Evolutionary conservation across 2,888 invertebrate genomes (phyloP).

Genomic region (Odontocolon sp.): DNA sequence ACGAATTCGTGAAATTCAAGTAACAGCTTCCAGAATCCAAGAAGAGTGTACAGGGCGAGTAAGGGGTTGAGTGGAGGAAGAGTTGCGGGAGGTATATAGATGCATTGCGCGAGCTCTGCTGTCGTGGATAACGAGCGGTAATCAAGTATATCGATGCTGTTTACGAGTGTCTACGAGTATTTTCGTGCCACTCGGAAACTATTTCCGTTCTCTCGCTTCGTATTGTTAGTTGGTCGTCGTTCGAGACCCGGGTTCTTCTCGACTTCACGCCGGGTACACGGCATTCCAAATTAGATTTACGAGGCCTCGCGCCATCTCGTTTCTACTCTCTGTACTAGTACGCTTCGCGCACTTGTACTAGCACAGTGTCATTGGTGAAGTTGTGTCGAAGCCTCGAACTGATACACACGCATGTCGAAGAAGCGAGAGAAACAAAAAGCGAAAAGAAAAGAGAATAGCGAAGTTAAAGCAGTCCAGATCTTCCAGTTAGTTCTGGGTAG

Average conservation of each 20-base stretch:
- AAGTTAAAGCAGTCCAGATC: background rate
- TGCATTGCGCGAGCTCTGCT: constrained; percentile 31
- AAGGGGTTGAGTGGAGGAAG: constrained; percentile 12
- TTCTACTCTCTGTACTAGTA: constrained; percentile 31
- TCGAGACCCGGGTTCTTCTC: constrained; percentile 38
- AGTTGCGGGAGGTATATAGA: too few relatives aligned
- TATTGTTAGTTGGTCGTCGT: constrained; percentile 35
- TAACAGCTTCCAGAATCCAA: constrained; percentile 41
- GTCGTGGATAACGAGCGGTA: constrained; percentile 59
- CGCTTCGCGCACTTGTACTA: background rate
- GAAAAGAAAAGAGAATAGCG: background rate
- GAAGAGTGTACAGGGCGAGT: background rate
- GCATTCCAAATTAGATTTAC: constrained; percentile 67
- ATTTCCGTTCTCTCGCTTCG: constrained; percentile 48
- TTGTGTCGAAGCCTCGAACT: too few relatives aligned
- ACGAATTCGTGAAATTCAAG: constrained; percentile 49
- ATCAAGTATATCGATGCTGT: constrained; percentile 61
- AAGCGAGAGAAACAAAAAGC: background rate
- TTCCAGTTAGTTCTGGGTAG: background rate
- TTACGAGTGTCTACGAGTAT: constrained; percentile 56
- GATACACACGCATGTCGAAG: too few relatives aligned
- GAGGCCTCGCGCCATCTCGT: constrained; percentile 49
- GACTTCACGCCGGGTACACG: constrained; percentile 45
- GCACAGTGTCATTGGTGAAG: too few relatives aligned
- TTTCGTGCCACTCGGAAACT: constrained; percentile 52